Conservation (phyloP, 2,888 invertebrate species). For the Cryptocephalus primarius region DNA sequence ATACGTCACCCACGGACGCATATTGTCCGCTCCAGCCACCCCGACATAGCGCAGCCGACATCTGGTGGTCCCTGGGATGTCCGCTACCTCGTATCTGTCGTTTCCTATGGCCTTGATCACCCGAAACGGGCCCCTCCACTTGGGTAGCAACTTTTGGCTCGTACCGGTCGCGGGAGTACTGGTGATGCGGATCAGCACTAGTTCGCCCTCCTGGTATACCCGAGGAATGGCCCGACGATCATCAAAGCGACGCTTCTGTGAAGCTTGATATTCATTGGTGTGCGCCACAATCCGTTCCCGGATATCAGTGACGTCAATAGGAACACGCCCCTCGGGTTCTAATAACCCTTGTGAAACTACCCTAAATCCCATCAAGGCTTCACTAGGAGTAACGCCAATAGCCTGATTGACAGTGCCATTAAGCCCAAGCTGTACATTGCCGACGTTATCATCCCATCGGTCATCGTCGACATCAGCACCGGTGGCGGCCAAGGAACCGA, state of each 20-base stretch:
- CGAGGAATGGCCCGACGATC: too few relatives aligned
- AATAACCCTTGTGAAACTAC: not conserved
- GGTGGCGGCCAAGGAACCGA: slow-evolving; percentile 4
- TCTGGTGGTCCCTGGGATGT: too few relatives aligned
- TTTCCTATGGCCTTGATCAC: slow-evolving; percentile 3
- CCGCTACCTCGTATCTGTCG: not conserved
- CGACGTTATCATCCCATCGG: slow-evolving; percentile 5
- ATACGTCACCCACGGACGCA: too few relatives aligned
- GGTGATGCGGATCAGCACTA: too few relatives aligned
- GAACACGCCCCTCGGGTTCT: not conserved
- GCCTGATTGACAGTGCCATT: slow-evolving; percentile 6
- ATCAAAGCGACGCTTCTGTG: too few relatives aligned
- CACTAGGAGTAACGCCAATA: slow-evolving; percentile 6
- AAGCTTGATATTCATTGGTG: not conserved
- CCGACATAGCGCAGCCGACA: too few relatives aligned
- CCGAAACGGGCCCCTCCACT: slow-evolving; percentile 11
- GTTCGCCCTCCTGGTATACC: too few relatives aligned
- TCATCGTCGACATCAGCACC: slow-evolving; percentile 2
- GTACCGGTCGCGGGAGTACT: too few relatives aligned
- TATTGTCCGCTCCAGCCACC: too few relatives aligned
- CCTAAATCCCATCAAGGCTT: slow-evolving; percentile 7
- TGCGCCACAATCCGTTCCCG: slow-evolving; percentile 1
- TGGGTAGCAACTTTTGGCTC: slow-evolving; percentile 10
- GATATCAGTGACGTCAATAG: slow-evolving; percentile 6
- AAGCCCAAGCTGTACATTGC: slow-evolving; percentile 6